phyloP scores from a whole-genome alignment of 2,797 vertebrate species.

The Scleropages formosus region DNA sequence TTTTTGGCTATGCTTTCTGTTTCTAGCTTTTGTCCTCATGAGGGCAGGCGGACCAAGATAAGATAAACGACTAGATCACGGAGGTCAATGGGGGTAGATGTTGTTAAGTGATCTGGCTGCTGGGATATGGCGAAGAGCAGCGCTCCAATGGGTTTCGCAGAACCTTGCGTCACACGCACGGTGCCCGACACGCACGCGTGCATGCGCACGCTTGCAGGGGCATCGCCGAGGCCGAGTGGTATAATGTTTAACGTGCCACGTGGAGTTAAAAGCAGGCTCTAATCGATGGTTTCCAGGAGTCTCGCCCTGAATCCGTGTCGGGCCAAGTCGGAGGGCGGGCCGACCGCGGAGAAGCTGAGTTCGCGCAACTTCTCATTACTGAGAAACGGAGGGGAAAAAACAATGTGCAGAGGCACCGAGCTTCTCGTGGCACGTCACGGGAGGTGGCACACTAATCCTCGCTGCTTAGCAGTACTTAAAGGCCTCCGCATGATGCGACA shows the following conservation, averaged over 20 bases:
- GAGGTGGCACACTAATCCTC: slow-evolving; percentile 37
- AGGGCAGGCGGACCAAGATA: slow-evolving; percentile 9
- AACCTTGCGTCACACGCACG: not conserved
- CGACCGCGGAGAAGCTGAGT: slow-evolving; percentile 14
- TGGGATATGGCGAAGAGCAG: not conserved
- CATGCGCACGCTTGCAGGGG: not conserved
- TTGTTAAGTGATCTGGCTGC: slow-evolving; percentile 7
- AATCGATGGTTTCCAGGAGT: slow-evolving; percentile 25
- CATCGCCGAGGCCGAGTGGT: not conserved
- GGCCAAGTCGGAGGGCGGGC: slow-evolving; percentile 2
- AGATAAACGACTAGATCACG: slow-evolving; percentile 14
- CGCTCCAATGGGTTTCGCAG: not conserved
- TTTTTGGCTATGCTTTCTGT: not conserved
- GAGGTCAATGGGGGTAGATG: not conserved
- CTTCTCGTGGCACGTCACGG: slow-evolving; percentile 17
- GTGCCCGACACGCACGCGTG: too few species aligned
- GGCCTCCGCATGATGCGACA: slow-evolving; percentile 43
- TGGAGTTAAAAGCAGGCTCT: slow-evolving; percentile 18
- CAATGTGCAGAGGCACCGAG: slow-evolving; percentile 21
- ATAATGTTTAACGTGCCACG: slow-evolving; percentile 26
- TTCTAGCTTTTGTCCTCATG: not conserved
- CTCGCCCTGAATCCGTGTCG: slow-evolving; percentile 15
- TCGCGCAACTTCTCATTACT: slow-evolving; percentile 23
- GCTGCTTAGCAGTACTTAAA: slow-evolving; percentile 62
- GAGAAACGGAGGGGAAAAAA: not conserved